Percentiles rank a stretch among this genome's conserved stretches.
These are phyloP conservation scores for Steatocranus sp. DNA, from an alignment of 2,797 vertebrate species.

Conservation along the genomic window DNA sequence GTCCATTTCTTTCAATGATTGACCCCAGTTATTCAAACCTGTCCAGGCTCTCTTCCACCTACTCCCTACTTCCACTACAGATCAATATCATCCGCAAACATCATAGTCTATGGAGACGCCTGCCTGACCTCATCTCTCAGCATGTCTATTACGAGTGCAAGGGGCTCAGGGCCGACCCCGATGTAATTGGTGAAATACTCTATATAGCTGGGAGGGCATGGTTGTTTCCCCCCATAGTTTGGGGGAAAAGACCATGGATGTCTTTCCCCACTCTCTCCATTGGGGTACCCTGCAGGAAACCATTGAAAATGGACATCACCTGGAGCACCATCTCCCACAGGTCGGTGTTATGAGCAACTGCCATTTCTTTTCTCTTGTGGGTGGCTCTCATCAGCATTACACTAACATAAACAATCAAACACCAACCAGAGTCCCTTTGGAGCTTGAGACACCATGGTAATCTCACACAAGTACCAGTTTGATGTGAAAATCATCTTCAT, in stretches of 20 bases:
- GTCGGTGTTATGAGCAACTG: neutral
- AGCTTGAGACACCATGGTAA: neutral
- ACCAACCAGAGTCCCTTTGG: neutral
- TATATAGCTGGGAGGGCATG: neutral
- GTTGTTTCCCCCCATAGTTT: neutral
- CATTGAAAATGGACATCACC: neutral
- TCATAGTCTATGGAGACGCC: neutral
- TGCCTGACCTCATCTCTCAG: neutral
- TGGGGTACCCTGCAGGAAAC: neutral
- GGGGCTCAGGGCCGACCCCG: neutral
- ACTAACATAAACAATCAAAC: neutral
- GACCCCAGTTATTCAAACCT: neutral
- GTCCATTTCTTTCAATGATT: neutral
- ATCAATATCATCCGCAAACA: neutral
- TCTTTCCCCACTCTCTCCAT: neutral
- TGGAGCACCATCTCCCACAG: neutral
- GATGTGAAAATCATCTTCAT: neutral
- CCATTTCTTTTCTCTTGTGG: neutral
- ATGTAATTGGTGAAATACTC: neutral
- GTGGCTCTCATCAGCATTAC: neutral
- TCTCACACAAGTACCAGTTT: neutral
- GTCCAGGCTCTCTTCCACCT: neutral
- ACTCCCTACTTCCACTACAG: neutral
- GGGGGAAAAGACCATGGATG: neutral
- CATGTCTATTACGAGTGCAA: neutral